Evolutionary conservation across 1,140 invertebrate genomes (phyloP), one percentile per base, ranked within the genome.

Genomic region (Scaptomyza pallida): DNA sequence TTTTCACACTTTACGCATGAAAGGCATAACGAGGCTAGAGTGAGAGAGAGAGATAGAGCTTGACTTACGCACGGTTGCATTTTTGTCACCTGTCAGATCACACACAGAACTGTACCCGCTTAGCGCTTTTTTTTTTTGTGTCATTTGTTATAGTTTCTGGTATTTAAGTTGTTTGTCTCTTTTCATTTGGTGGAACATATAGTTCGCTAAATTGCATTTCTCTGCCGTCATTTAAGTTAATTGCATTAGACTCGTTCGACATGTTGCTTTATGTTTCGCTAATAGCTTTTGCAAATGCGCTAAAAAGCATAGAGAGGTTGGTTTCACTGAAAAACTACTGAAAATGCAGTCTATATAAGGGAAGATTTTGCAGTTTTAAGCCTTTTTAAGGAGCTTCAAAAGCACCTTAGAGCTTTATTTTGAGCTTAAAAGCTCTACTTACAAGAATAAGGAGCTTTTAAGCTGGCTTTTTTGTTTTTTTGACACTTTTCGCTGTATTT

Each of bases 211-310:
- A 74, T 74, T 74, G 72, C 67, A 71, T 74, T 64, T 60, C 48
- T 10, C 52, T 43, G 51, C 67, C 33, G 59, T 54, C 72, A 63
- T 52, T 74, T 74, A 71, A 63, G 67, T 45, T 74, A 74, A 74
- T 74, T 74, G 72, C 72, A 74, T 74, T 74, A 74, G 72, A 71
- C 72, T 74, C 72, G 72, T 74, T 74, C 51, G 67, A 74, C 72
- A 74, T 59, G 72, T 60, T 30, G 56, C 56, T 63, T 65, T 70
- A 55, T 9, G 45, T 35, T 35, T 64, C 35, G 13, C 37, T 54
- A 55, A 52, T 37, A 17, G 69, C 30, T 54, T 21, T 8, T 41
- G 23, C 26, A 60, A 41, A 67, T 67, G 48, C 5, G 8, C 16
- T 4, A 13, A 59, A 40, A 52, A 35, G 0, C 26, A 9, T 9